Base-by-base conservation (phyloP, 2,888 invertebrate species). In the Leptopterna dolabrata region DNA sequence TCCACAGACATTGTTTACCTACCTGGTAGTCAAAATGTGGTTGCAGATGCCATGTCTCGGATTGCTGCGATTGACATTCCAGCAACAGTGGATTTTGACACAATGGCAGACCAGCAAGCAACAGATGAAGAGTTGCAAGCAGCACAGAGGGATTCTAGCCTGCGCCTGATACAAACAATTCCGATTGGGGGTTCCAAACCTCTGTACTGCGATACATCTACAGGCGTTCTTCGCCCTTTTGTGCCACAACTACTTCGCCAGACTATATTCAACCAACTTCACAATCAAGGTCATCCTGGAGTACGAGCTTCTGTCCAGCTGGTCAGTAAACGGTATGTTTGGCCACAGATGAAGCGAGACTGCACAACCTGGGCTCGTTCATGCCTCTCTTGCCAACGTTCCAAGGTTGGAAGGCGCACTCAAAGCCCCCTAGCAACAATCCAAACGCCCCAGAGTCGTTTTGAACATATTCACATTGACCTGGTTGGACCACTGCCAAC, bases 301-400 rank as follows among this genome's bases (percentile, higher is more conserved):
- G 86, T 88, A 0, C 89, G 89, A 2, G 89, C 90, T 0, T 91
- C 91, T 0, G 82, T 84, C 0, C 90, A 90, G n/a, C 47, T 92
- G 0, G 89, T 92, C 0, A 78, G 91, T 0, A 71, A 91, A 36
- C 90, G 91, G 0, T 92, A 90, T 71, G 91, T 92, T 0, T 92
- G 92, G 92, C 92, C 91, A 0, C 89, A 90, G 0, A 90, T 92
- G 0, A 90, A 91, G 0, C 89, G 88, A 9, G 91, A 92, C 80
- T 91, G 90, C 81, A 82, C 90, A 0, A 70, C 88, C 0, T 92
- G 91, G 92, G 89, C 91, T 0, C 89, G 89, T 3, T 73, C 88
- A 0, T 92, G 92, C 84, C 63, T 90, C 4, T 63, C 87, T 0
- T 92, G 92, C 71, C 92, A 92, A 83, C 88, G 89, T 2, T 63